Base-by-base conservation (phyloP, 2,888 invertebrate genomes). In the Xiphydria camelus region DNA sequence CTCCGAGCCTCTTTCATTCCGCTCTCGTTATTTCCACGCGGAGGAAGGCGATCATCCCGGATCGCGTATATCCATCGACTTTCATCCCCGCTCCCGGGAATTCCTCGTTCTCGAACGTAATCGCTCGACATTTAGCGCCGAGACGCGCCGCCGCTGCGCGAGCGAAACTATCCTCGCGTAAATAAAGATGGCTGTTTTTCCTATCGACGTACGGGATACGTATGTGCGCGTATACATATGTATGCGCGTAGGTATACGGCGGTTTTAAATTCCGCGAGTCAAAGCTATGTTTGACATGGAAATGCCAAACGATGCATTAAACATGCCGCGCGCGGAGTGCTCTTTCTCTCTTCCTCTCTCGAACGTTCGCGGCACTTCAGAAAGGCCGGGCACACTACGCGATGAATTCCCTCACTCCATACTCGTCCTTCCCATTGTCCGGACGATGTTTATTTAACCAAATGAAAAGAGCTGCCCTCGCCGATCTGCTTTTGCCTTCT, bases 231-330 rank as follows among this genome's bases (percentile, higher is more conserved):
- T 9, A 49, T 54, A 47, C 52, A 56, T 53, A 56, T 48, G 48
- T 48, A 52, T 52, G 46, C 35, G n/a, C 25, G 36, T 42, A 33
- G 21, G 22, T 23, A 40, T 23, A n/a, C 42, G 38, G 65, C 59
- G 67, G 66, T 70, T 74, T 73, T 62, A 73, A 73, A 74, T 74
- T 75, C 69, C 70, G 63, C 66, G 66, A 70, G 73, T 73, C 73
- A 74, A 75, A 73, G 72, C 73, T 63, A 73, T 75, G 75, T 75
- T 75, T 75, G 75, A 75, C 74, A 75, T 75, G 75, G 74, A 73
- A 75, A 75, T 75, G 70, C 66, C 63, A 67, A 65, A 53, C 64
- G 66, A 72, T 75, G 74, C 75, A 75, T 75, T 75, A 75, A 73
- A 75, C 74, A 75, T 75, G 62, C 57, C 56, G 61, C 14, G 12